phyloP scores from a whole-genome alignment of 1,140 invertebrate species.

The Calosoma granatense region DNA sequence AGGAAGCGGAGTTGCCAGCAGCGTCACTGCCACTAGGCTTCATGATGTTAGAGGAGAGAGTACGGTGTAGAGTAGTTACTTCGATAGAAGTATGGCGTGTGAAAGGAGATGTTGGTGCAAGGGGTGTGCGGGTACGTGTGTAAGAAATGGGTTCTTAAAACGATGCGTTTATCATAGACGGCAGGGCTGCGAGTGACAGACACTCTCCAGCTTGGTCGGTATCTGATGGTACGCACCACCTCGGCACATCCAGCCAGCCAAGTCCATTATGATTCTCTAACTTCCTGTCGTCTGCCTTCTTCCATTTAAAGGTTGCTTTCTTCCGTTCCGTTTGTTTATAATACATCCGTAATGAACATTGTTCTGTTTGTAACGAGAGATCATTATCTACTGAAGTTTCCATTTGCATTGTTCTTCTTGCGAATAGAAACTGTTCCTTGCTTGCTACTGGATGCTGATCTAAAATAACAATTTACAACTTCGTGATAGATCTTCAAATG shows the following conservation, averaged over 20 bases:
- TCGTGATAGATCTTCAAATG: too few relatives aligned
- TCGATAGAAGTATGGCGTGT: neutral
- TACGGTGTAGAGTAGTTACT: too few relatives aligned
- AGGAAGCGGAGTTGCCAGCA: too few relatives aligned
- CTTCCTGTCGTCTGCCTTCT: neutral
- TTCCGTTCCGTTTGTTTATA: neutral
- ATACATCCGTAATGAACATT: neutral
- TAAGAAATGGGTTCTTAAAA: neutral
- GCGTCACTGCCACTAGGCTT: too few relatives aligned
- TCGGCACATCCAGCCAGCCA: too few relatives aligned
- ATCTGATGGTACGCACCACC: neutral
- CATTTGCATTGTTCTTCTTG: neutral
- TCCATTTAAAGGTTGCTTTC: neutral
- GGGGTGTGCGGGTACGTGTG: too few relatives aligned
- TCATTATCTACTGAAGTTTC: neutral
- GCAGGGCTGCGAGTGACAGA: neutral
- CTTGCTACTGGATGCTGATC: too few relatives aligned
- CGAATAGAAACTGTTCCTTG: too few relatives aligned
- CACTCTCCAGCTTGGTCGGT: neutral
- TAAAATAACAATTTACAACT: too few relatives aligned
- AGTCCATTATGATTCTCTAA: neutral
- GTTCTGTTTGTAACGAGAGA: neutral
- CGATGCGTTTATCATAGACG: conserved; percentile 4
- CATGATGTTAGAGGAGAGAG: too few relatives aligned
- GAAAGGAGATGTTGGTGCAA: neutral